These are phyloP conservation scores for Colius striatus DNA, from an alignment of 2,113 vertebrate species.

Conservation along the genomic window DNA sequence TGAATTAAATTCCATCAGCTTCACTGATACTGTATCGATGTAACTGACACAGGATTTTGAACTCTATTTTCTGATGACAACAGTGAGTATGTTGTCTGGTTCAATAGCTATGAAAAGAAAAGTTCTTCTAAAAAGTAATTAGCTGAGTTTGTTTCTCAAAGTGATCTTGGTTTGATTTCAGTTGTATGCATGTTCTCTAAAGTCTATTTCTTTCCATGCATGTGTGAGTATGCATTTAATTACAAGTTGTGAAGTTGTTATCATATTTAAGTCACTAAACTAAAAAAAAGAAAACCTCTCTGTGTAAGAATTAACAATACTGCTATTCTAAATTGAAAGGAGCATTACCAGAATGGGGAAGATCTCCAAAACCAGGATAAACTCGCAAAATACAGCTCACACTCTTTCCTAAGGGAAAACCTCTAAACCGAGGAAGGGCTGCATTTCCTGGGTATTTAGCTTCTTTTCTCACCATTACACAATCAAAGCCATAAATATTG, in stretches of 20 bases:
- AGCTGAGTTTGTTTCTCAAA: background rate
- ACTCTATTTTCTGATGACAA: background rate
- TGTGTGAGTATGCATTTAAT: conserved; percentile 15
- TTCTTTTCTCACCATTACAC: background rate
- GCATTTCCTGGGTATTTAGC: background rate
- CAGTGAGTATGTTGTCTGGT: background rate
- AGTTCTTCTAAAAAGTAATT: background rate
- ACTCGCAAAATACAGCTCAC: background rate
- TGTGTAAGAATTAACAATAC: background rate
- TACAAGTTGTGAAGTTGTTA: conserved; percentile 68
- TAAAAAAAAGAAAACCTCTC: conserved; percentile 5
- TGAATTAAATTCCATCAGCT: background rate
- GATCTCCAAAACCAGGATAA: background rate
- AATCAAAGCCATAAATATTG: background rate
- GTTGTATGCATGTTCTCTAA: background rate
- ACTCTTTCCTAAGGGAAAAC: background rate
- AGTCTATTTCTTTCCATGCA: background rate
- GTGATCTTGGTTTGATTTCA: conserved; percentile 9
- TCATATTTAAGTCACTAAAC: conserved; percentile 42
- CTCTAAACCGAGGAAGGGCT: background rate
- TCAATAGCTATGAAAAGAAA: background rate
- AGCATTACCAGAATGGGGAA: background rate
- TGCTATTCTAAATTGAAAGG: background rate
- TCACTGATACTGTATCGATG: fast-evolving
- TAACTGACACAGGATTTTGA: background rate